Percentiles rank a stretch among this genome's conserved stretches.
These are phyloP conservation scores for Phodopus roborovskii DNA, from an alignment of 2,113 vertebrate species.

Conservation along the genomic window DNA sequence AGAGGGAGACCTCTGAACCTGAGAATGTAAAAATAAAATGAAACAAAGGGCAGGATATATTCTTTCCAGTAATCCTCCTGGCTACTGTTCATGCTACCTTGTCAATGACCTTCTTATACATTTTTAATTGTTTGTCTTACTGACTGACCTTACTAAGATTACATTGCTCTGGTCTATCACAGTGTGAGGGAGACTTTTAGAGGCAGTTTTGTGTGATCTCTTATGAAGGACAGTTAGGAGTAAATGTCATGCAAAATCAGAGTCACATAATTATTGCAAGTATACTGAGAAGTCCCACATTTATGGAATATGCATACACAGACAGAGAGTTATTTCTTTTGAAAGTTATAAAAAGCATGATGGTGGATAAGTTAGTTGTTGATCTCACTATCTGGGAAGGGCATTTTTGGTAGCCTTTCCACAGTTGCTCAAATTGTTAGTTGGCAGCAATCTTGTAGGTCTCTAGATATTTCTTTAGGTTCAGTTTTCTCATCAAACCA, in stretches of 20 bases:
- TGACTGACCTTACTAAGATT: conserved; percentile 30
- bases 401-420: too few species aligned
- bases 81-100: not conserved
- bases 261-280: not conserved
- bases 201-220: not conserved
- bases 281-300: not conserved
- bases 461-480: too few species aligned
- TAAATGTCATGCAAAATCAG: not conserved
- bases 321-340: not conserved
- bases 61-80: not conserved
- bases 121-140: conserved; percentile 44
- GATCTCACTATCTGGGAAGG: too few species aligned
- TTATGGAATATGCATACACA: not conserved
- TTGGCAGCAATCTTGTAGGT: too few species aligned
- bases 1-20: not conserved
- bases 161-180: not conserved
- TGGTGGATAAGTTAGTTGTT: too few species aligned
- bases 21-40: not conserved
- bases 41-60: not conserved
- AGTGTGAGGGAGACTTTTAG: not conserved
- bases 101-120: not conserved
- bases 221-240: not conserved
- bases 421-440: too few species aligned
- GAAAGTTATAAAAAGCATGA: not conserved
- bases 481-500: too few species aligned